Conservation (phyloP, 2,797 vertebrate species). For the Margarornis squamiger region DNA sequence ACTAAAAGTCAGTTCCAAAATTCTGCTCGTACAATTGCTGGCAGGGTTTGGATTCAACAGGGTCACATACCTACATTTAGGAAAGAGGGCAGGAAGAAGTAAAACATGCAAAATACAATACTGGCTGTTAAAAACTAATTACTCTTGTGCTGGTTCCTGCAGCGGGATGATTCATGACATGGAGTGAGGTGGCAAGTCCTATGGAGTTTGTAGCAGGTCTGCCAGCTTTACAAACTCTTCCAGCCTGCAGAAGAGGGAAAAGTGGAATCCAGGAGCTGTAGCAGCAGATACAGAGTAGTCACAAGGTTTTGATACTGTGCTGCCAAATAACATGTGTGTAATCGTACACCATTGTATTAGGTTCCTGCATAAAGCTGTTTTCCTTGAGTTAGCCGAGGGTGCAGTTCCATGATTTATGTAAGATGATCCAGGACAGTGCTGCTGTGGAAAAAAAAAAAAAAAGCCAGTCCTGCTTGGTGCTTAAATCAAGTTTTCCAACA, state of each 20-base stretch:
- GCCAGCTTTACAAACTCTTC: neutral
- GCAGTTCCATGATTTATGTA: neutral
- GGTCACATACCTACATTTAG: neutral
- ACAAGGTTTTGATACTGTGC: neutral
- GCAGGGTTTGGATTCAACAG: neutral
- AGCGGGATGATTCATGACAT: neutral
- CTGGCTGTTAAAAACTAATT: neutral
- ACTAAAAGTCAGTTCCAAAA: neutral
- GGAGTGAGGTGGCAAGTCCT: neutral
- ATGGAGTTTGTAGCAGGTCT: neutral
- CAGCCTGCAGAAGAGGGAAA: neutral
- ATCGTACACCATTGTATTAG: neutral
- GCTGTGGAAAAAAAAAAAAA: neutral
- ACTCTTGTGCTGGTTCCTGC: neutral
- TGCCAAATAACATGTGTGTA: neutral
- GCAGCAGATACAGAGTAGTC: neutral
- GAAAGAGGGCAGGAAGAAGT: neutral
- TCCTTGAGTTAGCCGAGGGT: neutral
- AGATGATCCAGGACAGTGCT: neutral
- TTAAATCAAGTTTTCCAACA: neutral
- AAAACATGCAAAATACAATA: neutral
- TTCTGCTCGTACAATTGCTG: neutral
- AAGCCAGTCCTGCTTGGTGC: neutral
- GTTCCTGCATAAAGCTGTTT: neutral
- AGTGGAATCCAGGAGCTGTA: neutral